Percentiles rank a stretch among this genome's conserved stretches.
phyloP scores from a whole-genome alignment of 1,140 invertebrate genomes.

The Drosophila mayri region DNA sequence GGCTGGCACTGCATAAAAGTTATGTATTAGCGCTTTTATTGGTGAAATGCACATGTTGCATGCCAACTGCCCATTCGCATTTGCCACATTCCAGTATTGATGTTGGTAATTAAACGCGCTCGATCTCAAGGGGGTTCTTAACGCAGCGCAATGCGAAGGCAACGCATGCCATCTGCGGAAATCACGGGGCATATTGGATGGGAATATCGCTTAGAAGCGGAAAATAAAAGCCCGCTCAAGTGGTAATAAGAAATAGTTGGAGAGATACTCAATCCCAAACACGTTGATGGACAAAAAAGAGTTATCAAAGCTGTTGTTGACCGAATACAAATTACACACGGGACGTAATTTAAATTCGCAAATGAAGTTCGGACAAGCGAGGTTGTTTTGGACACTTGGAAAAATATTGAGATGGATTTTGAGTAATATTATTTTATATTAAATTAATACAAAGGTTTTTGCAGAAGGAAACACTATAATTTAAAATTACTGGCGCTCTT shows the following conservation, averaged over 20 bases:
- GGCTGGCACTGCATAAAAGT: constrained; percentile 48
- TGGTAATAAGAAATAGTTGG: constrained; percentile 29
- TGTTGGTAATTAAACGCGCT: constrained; percentile 43
- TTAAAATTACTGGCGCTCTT: neutral
- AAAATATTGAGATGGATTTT: neutral
- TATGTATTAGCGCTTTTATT: constrained; percentile 77
- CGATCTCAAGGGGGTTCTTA: constrained; percentile 23
- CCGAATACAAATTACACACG: constrained; percentile 52
- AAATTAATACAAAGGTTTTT: neutral
- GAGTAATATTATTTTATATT: no score
- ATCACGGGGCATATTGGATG: constrained; percentile 19
- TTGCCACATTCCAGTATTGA: constrained; percentile 29
- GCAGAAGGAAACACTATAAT: fast-evolving
- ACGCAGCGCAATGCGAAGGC: neutral
- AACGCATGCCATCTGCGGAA: constrained; percentile 38
- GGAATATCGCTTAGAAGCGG: constrained; percentile 17
- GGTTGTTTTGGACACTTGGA: constrained; percentile 16
- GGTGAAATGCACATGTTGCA: constrained; percentile 71
- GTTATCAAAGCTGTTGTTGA: constrained; percentile 64
- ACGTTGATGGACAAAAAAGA: constrained; percentile 50
- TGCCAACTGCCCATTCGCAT: constrained; percentile 61
- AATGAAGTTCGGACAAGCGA: constrained; percentile 43
- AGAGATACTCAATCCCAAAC: constrained; percentile 5
- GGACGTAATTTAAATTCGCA: constrained; percentile 66
- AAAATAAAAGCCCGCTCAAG: constrained; percentile 22